Percentiles rank a stretch among this genome's conserved stretches.
Conservation (phyloP, 2,888 invertebrate species). For the Agrochola litura region DNA sequence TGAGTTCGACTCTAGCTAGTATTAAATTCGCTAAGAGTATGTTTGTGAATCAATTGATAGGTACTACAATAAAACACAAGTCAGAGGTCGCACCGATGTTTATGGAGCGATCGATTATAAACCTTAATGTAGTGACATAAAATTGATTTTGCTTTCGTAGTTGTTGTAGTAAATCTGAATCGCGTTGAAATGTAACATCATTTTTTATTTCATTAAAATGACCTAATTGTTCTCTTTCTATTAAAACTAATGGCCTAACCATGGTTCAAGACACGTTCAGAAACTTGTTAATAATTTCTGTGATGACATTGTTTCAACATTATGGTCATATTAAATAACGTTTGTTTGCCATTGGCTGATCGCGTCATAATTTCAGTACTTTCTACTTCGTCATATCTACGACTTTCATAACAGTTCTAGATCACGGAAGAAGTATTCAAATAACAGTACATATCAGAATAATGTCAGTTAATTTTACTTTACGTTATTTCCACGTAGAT, state of each 20-base stretch:
- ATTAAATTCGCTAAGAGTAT: not conserved
- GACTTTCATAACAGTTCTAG: slow-evolving; percentile 19
- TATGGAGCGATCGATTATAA: not conserved
- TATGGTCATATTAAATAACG: slow-evolving; percentile 1
- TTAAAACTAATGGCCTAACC: not conserved
- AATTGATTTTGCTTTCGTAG: not conserved
- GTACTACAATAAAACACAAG: not conserved
- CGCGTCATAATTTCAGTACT: not conserved
- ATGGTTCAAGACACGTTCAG: not conserved
- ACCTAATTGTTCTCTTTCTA: slow-evolving; percentile 19
- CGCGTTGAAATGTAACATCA: not conserved
- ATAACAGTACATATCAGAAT: not conserved
- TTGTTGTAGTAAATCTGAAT: not conserved
- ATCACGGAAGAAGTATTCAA: not conserved
- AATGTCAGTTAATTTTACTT: slow-evolving; percentile 5
- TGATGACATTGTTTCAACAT: not conserved
- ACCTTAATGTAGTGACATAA: not conserved
- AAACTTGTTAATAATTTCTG: not conserved
- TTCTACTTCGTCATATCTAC: not conserved
- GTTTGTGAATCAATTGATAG: not conserved
- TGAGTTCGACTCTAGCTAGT: not conserved
- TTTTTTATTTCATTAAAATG: not conserved
- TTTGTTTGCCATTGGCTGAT: not conserved
- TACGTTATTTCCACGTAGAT: slow-evolving; percentile 17
- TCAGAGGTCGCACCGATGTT: not conserved